Conservation (phyloP, 2,113 vertebrate genomes). For the Diglossa brunneiventris region DNA sequence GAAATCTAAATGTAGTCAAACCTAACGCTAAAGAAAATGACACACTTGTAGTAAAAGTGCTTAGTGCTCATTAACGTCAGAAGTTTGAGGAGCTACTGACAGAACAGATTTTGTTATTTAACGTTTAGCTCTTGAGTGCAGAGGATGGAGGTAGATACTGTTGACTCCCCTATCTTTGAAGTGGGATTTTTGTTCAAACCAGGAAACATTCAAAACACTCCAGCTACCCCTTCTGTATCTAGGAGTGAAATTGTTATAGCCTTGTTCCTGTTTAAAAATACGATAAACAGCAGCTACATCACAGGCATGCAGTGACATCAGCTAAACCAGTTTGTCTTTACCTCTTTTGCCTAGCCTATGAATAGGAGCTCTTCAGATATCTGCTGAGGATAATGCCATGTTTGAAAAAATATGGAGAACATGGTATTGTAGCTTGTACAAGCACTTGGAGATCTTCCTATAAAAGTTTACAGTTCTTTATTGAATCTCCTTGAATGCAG, state of each 20-base stretch:
- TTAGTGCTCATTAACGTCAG: background rate
- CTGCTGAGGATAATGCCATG: background rate
- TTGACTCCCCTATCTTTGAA: background rate
- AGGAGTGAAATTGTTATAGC: background rate
- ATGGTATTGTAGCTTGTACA: background rate
- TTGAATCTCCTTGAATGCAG: background rate
- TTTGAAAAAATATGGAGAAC: background rate
- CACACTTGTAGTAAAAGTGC: background rate
- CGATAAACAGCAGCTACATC: background rate
- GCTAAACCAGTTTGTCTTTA: background rate
- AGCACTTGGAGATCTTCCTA: background rate
- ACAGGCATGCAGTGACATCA: background rate
- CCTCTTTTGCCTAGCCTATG: background rate
- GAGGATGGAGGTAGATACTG: background rate
- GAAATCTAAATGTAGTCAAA: background rate
- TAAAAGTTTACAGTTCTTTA: background rate
- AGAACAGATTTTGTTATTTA: background rate
- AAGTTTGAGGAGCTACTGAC: background rate
- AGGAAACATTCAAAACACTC: background rate
- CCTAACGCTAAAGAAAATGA: background rate
- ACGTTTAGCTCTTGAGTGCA: background rate
- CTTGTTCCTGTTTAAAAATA: background rate
- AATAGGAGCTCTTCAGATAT: background rate
- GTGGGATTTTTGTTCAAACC: background rate
- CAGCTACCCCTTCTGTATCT: accelerated